A percentile compares a stretch with the other conserved stretches of the same genome.
Evolutionary conservation across 2,888 invertebrate species (phyloP).

Genomic region (Meghimatium bilineatum): DNA sequence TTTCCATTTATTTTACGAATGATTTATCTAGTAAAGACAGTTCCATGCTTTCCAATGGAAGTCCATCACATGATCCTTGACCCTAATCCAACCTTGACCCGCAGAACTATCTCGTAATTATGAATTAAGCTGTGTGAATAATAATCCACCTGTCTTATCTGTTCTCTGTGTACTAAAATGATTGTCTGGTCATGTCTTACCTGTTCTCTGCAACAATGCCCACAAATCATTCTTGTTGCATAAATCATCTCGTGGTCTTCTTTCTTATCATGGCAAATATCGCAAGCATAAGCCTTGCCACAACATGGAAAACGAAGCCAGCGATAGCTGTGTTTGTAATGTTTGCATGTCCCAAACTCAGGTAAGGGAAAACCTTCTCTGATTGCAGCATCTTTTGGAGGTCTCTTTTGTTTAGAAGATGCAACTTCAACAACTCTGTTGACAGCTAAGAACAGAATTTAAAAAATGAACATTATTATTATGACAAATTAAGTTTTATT

Average conservation of each 20-base stretch:
- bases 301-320: constrained; percentile 79
- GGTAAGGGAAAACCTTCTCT: constrained; percentile 77
- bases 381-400: constrained; percentile 75
- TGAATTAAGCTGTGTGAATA: too few relatives aligned
- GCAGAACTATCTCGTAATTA: too few relatives aligned
- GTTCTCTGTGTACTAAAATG: too few relatives aligned
- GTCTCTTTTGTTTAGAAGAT: constrained; percentile 51
- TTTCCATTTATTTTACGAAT: too few relatives aligned
- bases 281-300: constrained; percentile 78
- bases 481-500: too few relatives aligned
- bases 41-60: too few relatives aligned
- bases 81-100: too few relatives aligned
- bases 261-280: constrained; percentile 77
- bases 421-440: constrained; percentile 42
- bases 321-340: constrained; percentile 79
- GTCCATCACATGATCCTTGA: too few relatives aligned
- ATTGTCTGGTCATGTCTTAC: constrained; percentile 57
- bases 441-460: constrained; percentile 22
- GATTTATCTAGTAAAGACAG: too few relatives aligned
- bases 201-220: constrained; percentile 78
- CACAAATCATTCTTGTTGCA: constrained; percentile 78
- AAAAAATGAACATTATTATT: too few relatives aligned
- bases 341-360: constrained; percentile 77
- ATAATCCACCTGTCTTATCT: too few relatives aligned
- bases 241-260: constrained; percentile 78